Evolutionary conservation across 2,797 vertebrate species (phyloP).

Genomic region (Tokudaia tokunoshimensis): DNA sequence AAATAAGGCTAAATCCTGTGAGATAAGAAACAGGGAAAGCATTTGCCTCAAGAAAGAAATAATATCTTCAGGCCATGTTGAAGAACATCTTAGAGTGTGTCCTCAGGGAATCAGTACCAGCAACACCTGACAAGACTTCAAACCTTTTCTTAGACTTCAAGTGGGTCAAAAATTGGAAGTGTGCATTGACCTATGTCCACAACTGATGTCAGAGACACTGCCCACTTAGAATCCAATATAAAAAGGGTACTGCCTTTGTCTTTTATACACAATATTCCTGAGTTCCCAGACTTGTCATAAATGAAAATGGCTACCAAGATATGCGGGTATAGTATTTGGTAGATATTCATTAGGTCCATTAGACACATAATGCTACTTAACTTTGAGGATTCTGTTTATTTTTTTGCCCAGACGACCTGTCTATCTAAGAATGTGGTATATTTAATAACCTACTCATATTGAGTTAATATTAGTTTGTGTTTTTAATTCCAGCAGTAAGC

Average conservation of each 20-base stretch:
- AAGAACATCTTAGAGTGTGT: not conserved
- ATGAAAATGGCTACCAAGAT: not conserved
- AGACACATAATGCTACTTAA: not conserved
- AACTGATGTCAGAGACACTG: not conserved
- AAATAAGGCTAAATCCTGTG: not conserved
- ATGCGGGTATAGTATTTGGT: not conserved
- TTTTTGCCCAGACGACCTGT: not conserved
- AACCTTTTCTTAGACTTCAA: not conserved
- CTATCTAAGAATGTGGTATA: not conserved
- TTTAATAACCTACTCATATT: not conserved
- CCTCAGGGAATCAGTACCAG: not conserved
- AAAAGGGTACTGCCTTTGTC: not conserved
- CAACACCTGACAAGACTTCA: not conserved
- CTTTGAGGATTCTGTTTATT: not conserved
- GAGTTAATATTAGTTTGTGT: not conserved
- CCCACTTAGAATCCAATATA: not conserved
- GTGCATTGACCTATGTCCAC: fast-evolving
- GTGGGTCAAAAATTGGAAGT: not conserved
- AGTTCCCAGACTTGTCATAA: not conserved
- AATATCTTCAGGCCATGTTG: not conserved
- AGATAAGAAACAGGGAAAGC: not conserved
- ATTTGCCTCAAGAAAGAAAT: not conserved
- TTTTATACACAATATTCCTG: not conserved
- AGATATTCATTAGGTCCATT: not conserved
- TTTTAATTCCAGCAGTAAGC: not conserved